phyloP scores from a whole-genome alignment of 2,797 vertebrate species.

The Octomys mimax region DNA sequence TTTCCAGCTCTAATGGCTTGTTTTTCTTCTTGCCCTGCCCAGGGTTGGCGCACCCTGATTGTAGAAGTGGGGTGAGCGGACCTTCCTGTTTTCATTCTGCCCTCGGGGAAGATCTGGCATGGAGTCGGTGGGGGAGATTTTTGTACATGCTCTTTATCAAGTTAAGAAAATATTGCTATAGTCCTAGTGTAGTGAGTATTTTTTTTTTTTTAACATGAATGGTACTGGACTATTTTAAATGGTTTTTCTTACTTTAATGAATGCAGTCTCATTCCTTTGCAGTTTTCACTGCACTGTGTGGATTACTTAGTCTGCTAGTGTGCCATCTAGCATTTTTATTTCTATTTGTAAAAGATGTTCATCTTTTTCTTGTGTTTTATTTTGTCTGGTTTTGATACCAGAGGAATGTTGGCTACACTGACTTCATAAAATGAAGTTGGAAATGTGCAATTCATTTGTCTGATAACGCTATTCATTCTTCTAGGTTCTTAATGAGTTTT shows the following conservation, averaged over 20 bases:
- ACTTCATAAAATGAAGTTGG: constrained; percentile 29
- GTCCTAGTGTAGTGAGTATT: not conserved
- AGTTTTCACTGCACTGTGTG: constrained; percentile 6
- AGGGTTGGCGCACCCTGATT: not conserved
- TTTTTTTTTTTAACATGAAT: not conserved
- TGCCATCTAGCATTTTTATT: not conserved
- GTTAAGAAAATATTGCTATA: not conserved
- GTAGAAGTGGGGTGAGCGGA: not conserved
- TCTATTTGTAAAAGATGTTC: not conserved
- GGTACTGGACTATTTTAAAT: not conserved
- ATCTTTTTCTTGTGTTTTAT: not conserved
- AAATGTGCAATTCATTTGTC: not conserved
- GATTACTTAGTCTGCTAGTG: not conserved
- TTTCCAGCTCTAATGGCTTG: not conserved
- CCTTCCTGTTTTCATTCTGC: not conserved
- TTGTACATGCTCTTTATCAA: not conserved
- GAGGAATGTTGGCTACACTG: not conserved
- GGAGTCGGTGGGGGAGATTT: not conserved
- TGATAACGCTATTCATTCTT: not conserved
- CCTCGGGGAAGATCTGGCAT: not conserved
- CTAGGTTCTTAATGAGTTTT: not conserved
- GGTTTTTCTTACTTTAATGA: not conserved
- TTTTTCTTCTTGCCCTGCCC: not conserved
- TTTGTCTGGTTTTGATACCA: constrained; percentile 19
- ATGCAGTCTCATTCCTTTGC: not conserved